phyloP scores from a whole-genome alignment of 2,113 vertebrate genomes.

The Notiomystis cincta region DNA sequence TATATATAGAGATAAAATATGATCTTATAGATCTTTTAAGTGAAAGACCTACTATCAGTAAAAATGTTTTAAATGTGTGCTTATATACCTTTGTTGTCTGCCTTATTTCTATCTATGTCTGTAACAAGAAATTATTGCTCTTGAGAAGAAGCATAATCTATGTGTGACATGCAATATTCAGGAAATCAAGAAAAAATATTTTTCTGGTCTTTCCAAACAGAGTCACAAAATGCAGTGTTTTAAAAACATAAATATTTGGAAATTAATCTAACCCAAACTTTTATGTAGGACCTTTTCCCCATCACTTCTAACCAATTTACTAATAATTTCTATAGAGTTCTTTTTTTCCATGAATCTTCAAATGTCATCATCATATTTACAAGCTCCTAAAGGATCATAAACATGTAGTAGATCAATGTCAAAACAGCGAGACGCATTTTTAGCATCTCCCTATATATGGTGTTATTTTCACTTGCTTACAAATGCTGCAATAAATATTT shows the following conservation, averaged over 20 bases:
- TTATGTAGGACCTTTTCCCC: not conserved
- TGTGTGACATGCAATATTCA: not conserved
- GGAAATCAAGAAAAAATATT: not conserved
- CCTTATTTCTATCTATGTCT: not conserved
- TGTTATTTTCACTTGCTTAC: not conserved
- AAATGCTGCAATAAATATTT: not conserved
- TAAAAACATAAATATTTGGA: not conserved
- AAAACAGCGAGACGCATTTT: not conserved
- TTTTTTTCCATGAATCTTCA: not conserved
- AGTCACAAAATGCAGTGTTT: not conserved
- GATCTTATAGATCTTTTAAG: not conserved
- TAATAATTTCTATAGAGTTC: not conserved
- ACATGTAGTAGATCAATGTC: not conserved
- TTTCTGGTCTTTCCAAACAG: not conserved
- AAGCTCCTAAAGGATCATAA: not conserved
- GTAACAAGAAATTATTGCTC: not conserved
- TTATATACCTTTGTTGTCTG: not conserved
- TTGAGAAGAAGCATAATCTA: not conserved
- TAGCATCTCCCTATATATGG: not conserved
- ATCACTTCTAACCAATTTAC: not conserved
- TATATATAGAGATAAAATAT: not conserved
- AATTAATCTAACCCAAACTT: not conserved
- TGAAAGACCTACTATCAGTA: not conserved
- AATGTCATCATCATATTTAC: not conserved
- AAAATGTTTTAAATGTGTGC: not conserved